Evolutionary conservation across 2,797 vertebrate species (phyloP), one percentile per base, ranked within the genome.

Genomic region (Girardinus metallicus): DNA sequence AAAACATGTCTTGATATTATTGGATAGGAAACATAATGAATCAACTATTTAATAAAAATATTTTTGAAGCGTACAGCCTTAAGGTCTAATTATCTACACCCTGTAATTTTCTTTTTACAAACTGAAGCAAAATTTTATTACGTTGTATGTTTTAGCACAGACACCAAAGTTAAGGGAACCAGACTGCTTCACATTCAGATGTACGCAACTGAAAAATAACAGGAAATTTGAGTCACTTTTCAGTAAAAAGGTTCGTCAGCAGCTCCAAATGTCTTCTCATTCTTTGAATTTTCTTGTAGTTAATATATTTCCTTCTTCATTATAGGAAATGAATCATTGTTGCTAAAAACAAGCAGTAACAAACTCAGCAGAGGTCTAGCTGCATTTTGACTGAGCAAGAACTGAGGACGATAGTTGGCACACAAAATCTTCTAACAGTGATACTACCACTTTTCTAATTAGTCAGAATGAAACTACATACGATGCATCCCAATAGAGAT

Each of bases 171-270:
- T 44, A n/a, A n/a, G 23, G 66, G 23, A 8, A n/a, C 68, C 13
- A 71, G 68, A 44, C 41, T n/a, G 41, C 5, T 11, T 23, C 5
- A 10, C 18, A 71, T 71, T n/a, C 12, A 71, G 66, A 55, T 68
- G 11, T 70, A 70, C 44, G 23, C n/a, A 44, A n/a, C 4, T n/a
- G 13, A 68, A 68, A 68, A 68, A 71, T 44, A 71, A 71, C 68
- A 44, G 68, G 68, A 43, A 71, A 29, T 71, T 44, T 44, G 68
- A 44, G 26, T 71, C 68, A 71, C 39, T 71, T 31, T 71, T 71
- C 13, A 71, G 26, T n/a, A 29, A n/a, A 2, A 71, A 43, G 21
- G 23, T 2, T 71, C 12, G 3, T 71, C 68, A 71, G 21, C 68
- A 70, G 66, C 66, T 39, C 13, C 26, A 70, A 70, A 70, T 43